Evolutionary conservation across 2,113 vertebrate genomes (phyloP).

Genomic region (Copsychus sechellarum): DNA sequence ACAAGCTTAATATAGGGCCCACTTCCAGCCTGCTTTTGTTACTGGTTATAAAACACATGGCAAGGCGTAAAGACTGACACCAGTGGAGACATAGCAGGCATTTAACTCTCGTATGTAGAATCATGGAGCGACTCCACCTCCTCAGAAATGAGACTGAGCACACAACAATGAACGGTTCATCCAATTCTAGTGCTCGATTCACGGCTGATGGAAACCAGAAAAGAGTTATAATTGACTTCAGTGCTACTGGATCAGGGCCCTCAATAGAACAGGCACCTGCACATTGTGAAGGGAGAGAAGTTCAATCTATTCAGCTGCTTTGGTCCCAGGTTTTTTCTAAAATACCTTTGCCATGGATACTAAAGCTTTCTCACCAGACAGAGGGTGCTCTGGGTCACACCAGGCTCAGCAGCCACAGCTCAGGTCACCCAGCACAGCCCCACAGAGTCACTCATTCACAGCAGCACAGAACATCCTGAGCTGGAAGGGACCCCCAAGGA

Average conservation of each 20-base stretch:
- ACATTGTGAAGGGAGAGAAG: neutral
- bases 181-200: neutral
- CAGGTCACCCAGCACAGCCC: neutral
- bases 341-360: slow-evolving; percentile 38
- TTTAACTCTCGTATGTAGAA: neutral
- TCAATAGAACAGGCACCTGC: neutral
- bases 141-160: neutral
- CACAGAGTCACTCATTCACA: neutral
- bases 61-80: neutral
- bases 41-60: neutral
- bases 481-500: neutral
- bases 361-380: neutral
- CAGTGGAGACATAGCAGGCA: neutral
- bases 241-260: neutral
- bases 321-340: neutral
- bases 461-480: neutral
- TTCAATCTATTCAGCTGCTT: neutral
- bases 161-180: neutral
- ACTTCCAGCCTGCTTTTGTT: neutral
- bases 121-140: neutral
- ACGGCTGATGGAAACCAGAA: neutral
- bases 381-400: neutral
- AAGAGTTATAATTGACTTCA: neutral
- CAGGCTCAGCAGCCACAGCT: neutral
- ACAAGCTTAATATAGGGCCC: neutral